phyloP scores from a whole-genome alignment of 2,888 invertebrate species.

The Agrotis exclamationis region DNA sequence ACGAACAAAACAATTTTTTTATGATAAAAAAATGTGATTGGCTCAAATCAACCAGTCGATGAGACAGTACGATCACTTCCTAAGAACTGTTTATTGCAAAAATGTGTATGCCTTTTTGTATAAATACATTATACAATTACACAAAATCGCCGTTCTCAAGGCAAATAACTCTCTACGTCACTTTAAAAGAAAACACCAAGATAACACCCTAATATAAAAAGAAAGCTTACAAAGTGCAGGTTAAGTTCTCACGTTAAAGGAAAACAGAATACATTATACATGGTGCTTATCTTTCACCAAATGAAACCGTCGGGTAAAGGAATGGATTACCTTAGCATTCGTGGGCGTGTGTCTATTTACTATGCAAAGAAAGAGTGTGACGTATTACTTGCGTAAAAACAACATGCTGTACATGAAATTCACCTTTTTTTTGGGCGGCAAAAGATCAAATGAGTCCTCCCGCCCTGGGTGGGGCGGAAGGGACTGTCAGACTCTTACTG shows the following conservation, averaged over 20 bases:
- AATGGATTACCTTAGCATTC: slow-evolving; percentile 57
- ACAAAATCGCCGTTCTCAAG: not conserved
- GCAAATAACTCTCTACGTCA: not conserved
- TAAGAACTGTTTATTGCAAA: no score
- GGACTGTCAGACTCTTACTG: no score
- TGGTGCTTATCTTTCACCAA: slow-evolving; percentile 43
- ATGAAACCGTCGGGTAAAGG: slow-evolving; percentile 48
- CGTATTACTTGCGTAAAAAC: slow-evolving; percentile 32
- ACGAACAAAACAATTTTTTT: no score
- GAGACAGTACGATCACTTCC: no score
- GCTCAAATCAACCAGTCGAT: no score
- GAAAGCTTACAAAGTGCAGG: slow-evolving; percentile 36
- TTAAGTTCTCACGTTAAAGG: slow-evolving; percentile 41
- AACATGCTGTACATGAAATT: slow-evolving; percentile 14
- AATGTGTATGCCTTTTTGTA: not conserved
- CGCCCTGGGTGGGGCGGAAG: no score
- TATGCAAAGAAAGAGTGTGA: slow-evolving; percentile 51
- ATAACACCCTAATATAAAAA: slow-evolving; percentile 25
- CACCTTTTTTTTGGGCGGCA: no score
- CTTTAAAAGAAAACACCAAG: slow-evolving; percentile 16
- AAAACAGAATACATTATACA: slow-evolving; percentile 51
- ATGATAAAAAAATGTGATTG: no score
- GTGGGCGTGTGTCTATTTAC: slow-evolving; percentile 43
- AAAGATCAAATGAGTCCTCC: no score
- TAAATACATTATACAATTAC: not conserved